A percentile compares a stretch with the other conserved stretches of the same genome.
Evolutionary conservation across 2,888 invertebrate genomes (phyloP).

Genomic region (Drosophila incognita): DNA sequence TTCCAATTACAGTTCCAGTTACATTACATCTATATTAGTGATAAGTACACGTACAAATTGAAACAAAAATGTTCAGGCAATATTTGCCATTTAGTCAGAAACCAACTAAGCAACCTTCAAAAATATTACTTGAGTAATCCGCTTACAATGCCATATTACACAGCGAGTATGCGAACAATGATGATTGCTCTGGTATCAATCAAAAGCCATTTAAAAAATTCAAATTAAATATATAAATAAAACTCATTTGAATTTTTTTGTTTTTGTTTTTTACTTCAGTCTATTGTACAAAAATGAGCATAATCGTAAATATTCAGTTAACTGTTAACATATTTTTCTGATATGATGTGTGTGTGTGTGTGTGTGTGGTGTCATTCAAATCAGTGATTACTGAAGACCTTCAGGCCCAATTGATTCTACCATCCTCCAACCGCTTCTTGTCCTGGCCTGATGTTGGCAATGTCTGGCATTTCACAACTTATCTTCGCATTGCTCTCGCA

Average conservation of each 20-base stretch:
- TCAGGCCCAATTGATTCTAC: conserved; percentile 23
- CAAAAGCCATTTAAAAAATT: neutral
- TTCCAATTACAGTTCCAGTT: neutral
- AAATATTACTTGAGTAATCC: neutral
- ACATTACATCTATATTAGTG: too few relatives aligned
- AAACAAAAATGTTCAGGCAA: neutral
- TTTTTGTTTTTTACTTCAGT: neutral
- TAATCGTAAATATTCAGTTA: neutral
- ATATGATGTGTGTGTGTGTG: neutral
- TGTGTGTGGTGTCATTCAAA: conserved; percentile 6
- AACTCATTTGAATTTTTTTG: neutral
- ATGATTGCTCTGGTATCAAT: neutral
- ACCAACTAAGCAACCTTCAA: neutral
- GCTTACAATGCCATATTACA: neutral
- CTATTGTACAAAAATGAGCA: neutral
- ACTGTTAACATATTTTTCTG: conserved; percentile 2
- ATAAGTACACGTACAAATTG: neutral
- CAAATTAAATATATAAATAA: neutral
- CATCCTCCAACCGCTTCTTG: neutral
- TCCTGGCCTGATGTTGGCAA: conserved; percentile 4
- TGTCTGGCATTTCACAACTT: conserved; percentile 35
- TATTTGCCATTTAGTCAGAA: neutral
- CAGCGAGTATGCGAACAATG: neutral
- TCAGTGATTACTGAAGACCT: conserved; percentile 17
- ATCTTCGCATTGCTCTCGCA: conserved; percentile 51